Base-by-base conservation (phyloP, 1,140 invertebrate species). In the Diorhabda sublineata region DNA sequence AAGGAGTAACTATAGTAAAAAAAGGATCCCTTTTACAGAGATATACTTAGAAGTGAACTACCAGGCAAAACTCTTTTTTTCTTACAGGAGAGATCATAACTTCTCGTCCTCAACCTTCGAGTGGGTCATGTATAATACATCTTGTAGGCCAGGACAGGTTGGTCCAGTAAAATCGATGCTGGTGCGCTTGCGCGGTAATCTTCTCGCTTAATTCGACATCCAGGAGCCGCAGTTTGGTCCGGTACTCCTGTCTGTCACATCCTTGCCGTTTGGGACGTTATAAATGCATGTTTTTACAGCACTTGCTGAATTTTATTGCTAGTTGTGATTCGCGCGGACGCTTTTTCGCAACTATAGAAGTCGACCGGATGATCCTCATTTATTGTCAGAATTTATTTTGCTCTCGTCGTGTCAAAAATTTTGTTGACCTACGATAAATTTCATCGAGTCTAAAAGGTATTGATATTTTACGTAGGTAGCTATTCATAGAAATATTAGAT, bases 91-190 rank as follows among this genome's bases (percentile, higher is more conserved):
- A 52, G 65, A 67, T 69, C 69, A 73, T 73, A 71, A 70, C 66
- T 73, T 65, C 59, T 69, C 69, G 61, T 67, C 57, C 65, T 67
- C 62, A 60, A 69, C 66, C 61, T 65, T 69, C 71, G 73, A 72
- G 73, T 72, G 73, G 73, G 73, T 74, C 71, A 73, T 74, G 73
- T 74, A 74, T 74, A 74, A 74, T 74, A 73, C 71, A 74, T 74
- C 73, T 64, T 73, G 71, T 74, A 73, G 71, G 73, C 65, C 65
- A 67, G 73, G 73, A 59, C 65, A 67, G 73, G 73, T 74, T 64
- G 73, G 73, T 74, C 73, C 73, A 70, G 73, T 67, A 72, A 74
- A 73, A 74, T 74, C 73, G 73, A 74, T 74, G 67, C 63, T 41
- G 61, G 56, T 68, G 73, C 73, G 73, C 73, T 69, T 68, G 71